These are phyloP conservation scores for Artemia sp. DNA, from an alignment of 2,888 invertebrate species.

Conservation along the genomic window DNA sequence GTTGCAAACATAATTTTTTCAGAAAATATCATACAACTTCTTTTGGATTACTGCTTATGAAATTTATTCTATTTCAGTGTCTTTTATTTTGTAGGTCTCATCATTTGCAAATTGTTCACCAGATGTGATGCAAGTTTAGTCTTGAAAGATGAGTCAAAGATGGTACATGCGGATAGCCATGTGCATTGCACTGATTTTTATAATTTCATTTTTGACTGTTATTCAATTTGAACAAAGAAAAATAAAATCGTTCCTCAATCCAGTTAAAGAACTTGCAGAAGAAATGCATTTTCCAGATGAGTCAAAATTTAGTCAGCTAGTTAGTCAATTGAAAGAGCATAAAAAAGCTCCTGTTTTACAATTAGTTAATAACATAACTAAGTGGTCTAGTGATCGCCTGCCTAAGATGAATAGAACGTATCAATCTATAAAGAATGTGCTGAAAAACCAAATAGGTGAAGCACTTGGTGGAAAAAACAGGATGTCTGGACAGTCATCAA, in stretches of 20 bases:
- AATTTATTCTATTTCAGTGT: too few relatives aligned
- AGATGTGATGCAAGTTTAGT: too few relatives aligned
- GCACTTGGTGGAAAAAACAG: not conserved
- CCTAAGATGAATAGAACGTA: not conserved
- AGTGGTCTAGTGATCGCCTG: slow-evolving; percentile 9
- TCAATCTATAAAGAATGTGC: not conserved
- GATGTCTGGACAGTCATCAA: not conserved
- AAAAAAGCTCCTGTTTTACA: not conserved
- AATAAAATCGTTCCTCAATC: not conserved
- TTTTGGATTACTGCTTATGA: too few relatives aligned
- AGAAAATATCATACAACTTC: too few relatives aligned
- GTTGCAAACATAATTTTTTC: too few relatives aligned
- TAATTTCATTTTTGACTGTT: slow-evolving; percentile 5
- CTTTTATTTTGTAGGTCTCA: too few relatives aligned
- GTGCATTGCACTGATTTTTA: not conserved
- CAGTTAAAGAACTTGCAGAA: slow-evolving; percentile 8
- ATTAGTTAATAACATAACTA: not conserved
- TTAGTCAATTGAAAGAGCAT: not conserved
- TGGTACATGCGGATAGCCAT: not conserved
- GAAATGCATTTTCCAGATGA: not conserved
- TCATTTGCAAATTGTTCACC: too few relatives aligned
- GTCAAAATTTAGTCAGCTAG: slow-evolving; percentile 1
- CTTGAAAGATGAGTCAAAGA: slow-evolving; percentile 9
- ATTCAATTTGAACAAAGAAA: slow-evolving; percentile 11
- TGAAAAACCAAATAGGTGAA: not conserved